Conservation (phyloP, 2,888 invertebrate species). For the Tachina lurida region DNA sequence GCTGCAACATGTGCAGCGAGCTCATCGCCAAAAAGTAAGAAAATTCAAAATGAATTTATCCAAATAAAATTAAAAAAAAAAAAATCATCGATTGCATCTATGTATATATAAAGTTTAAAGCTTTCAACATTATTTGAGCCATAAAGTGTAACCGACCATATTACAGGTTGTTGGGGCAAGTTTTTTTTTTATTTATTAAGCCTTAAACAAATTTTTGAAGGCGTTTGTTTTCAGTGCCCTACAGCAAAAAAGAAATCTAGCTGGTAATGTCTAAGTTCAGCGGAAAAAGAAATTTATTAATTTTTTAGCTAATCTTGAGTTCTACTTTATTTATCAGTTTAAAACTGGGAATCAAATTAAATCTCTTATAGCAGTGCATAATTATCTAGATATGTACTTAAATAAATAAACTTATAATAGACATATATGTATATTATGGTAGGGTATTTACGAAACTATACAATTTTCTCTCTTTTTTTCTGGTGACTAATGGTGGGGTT, state of each 20-base stretch:
- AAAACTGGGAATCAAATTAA: too few species aligned
- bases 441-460: not conserved
- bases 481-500: not conserved
- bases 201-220: not conserved
- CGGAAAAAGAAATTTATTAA: not conserved
- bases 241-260: not conserved
- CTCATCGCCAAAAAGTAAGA: constrained; percentile 50
- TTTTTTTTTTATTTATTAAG: constrained; percentile 1
- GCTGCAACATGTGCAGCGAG: constrained; percentile 63
- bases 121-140: constrained; percentile 66
- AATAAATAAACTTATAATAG: too few species aligned
- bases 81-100: constrained; percentile 47
- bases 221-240: constrained; percentile 9
- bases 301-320: not conserved
- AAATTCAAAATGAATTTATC: constrained; percentile 46
- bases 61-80: constrained; percentile 41
- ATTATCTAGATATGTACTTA: too few species aligned
- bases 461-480: not conserved
- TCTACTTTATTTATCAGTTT: too few species aligned
- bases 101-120: constrained; percentile 57
- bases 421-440: too few species aligned
- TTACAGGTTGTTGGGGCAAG: constrained; percentile 57
- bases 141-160: constrained; percentile 64
- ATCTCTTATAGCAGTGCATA: too few species aligned
- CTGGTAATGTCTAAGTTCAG: not conserved